phyloP scores from a whole-genome alignment of 2,888 invertebrate species.

The Euspilapteryx auroguttella region DNA sequence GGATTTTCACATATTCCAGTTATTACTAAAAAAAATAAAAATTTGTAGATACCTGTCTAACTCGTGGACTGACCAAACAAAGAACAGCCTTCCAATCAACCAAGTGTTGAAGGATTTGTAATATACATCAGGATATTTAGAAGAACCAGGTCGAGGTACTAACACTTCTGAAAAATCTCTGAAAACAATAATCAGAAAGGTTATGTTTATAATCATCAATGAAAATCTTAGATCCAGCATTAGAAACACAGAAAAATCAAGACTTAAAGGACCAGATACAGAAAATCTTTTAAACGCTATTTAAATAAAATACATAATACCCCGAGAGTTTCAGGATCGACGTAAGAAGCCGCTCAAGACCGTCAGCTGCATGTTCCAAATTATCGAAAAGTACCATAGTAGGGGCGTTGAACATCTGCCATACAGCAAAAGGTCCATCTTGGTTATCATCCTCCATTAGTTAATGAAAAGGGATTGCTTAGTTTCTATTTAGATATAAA shows the following conservation, averaged over 20 bases:
- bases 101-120: slow-evolving; percentile 65
- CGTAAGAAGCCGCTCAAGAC: slow-evolving; percentile 57
- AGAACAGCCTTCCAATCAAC: slow-evolving; percentile 69
- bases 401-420: slow-evolving; percentile 68
- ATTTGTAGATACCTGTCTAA: slow-evolving; percentile 33
- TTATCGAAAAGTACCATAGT: slow-evolving; percentile 61
- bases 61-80: slow-evolving; percentile 59
- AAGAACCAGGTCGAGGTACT: slow-evolving; percentile 42
- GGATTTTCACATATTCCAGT: too few species aligned
- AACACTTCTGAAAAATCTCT: slow-evolving; percentile 58
- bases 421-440: slow-evolving; percentile 51
- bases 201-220: too few species aligned
- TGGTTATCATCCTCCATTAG: slow-evolving; percentile 46
- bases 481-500: too few species aligned
- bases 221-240: too few species aligned
- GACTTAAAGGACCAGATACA: too few species aligned
- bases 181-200: slow-evolving; percentile 11
- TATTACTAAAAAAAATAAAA: slow-evolving; percentile 11
- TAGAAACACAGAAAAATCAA: too few species aligned
- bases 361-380: slow-evolving; percentile 54
- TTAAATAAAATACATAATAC: too few species aligned
- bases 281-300: too few species aligned
- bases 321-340: slow-evolving; percentile 62
- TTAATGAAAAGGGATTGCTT: too few species aligned
- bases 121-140: slow-evolving; percentile 38